Conservation (phyloP, 2,888 invertebrate genomes). For the Polyommatus iphigenia region DNA sequence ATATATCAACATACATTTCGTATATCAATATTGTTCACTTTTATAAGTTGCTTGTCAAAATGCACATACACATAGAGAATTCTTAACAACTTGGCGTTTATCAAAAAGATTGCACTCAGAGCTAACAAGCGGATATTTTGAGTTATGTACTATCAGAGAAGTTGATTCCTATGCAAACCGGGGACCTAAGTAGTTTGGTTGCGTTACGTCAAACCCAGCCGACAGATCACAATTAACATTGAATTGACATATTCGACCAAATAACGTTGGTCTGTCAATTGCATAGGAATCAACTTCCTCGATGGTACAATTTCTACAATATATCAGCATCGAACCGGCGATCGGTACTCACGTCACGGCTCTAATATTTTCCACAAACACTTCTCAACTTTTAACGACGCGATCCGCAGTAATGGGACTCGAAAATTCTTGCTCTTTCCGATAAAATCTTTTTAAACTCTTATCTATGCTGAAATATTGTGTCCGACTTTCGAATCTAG, state of each 20-base stretch:
- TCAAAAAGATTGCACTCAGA: not conserved
- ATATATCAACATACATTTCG: too few species aligned
- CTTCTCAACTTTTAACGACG: constrained; percentile 19
- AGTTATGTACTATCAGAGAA: too few species aligned
- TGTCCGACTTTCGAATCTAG: not conserved
- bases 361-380: constrained; percentile 18
- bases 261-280: too few species aligned
- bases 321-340: not conserved
- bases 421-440: constrained; percentile 15
- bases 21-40: too few species aligned
- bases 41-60: too few species aligned
- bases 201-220: too few species aligned
- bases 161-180: too few species aligned
- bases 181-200: too few species aligned
- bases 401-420: constrained; percentile 5
- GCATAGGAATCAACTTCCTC: too few species aligned
- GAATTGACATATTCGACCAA: too few species aligned
- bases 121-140: not conserved
- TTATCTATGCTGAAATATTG: constrained; percentile 22
- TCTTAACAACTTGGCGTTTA: not conserved
- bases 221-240: too few species aligned
- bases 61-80: not conserved
- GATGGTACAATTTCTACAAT: not conserved
- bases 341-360: not conserved
- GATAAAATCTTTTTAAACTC: constrained; percentile 11